Evolutionary conservation across 2,113 vertebrate species (phyloP).

Genomic region (Excalfactoria chinensis): DNA sequence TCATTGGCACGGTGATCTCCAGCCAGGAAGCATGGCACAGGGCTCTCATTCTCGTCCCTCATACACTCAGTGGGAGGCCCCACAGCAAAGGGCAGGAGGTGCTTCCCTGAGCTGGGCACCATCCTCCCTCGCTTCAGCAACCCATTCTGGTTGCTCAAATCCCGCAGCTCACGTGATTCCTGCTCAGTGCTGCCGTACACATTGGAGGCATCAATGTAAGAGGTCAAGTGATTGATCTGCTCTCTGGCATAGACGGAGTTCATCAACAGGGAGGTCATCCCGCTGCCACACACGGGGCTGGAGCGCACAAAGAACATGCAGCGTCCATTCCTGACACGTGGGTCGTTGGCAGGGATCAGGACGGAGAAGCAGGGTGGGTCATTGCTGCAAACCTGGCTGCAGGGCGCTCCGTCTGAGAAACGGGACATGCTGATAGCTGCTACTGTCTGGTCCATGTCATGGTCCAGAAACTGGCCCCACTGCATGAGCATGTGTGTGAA

Average conservation of each 20-base stretch:
- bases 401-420: conserved; percentile 72
- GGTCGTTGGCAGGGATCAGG: conserved; percentile 71
- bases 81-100: conserved; percentile 73
- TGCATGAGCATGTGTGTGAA: conserved; percentile 81
- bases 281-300: conserved; percentile 74
- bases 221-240: conserved; percentile 78
- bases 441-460: conserved; percentile 78
- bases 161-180: conserved; percentile 66
- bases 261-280: conserved; percentile 80
- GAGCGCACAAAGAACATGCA: conserved; percentile 82
- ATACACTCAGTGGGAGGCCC: conserved; percentile 80
- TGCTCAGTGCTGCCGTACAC: conserved; percentile 77
- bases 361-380: conserved; percentile 79
- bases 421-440: conserved; percentile 80
- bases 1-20: conserved; percentile 80
- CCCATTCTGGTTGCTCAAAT: conserved; percentile 53
- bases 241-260: conserved; percentile 78
- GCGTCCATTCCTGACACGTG: conserved; percentile 67
- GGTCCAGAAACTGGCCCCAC: conserved; percentile 81
- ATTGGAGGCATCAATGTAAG: conserved; percentile 78
- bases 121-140: conserved; percentile 68
- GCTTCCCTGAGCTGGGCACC: conserved; percentile 66
- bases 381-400: conserved; percentile 73
- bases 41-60: conserved; percentile 76
- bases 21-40: conserved; percentile 74